Percentiles rank a stretch among this genome's conserved stretches.
Conservation (phyloP, 1,140 invertebrate species). For the Pemphigus obesinymphae region DNA sequence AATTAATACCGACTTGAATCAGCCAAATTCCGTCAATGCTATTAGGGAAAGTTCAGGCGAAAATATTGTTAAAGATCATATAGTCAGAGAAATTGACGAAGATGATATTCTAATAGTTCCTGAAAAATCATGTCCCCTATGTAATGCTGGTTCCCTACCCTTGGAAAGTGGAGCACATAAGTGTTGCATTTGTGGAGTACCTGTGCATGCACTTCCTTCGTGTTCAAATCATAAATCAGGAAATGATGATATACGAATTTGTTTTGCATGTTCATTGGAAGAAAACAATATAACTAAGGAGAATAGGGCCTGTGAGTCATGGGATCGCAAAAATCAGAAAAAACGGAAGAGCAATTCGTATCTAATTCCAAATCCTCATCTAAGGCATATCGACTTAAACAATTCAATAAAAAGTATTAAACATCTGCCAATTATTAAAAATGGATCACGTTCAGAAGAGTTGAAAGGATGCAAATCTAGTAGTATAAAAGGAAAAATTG, state of each 20-base stretch:
- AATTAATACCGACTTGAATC: background rate
- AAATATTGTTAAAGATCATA: background rate
- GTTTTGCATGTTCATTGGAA: background rate
- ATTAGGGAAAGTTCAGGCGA: background rate
- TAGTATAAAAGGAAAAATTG: background rate
- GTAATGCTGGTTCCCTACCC: background rate
- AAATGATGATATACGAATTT: background rate
- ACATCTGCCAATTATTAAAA: background rate
- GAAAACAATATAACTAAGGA: background rate
- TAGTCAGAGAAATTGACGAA: background rate
- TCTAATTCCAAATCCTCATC: background rate
- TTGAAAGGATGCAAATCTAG: background rate
- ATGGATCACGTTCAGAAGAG: background rate
- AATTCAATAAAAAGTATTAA: background rate
- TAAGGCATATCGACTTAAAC: background rate
- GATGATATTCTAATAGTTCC: background rate
- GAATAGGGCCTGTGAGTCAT: background rate
- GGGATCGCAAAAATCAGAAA: background rate
- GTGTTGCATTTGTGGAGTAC: background rate
- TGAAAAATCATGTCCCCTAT: background rate
- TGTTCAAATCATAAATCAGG: background rate
- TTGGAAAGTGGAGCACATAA: background rate
- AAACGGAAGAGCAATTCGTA: background rate
- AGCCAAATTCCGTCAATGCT: background rate
- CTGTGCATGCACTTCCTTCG: background rate